Evolutionary conservation across 2,888 invertebrate genomes (phyloP).

Genomic region (Drosophila crucigera): DNA sequence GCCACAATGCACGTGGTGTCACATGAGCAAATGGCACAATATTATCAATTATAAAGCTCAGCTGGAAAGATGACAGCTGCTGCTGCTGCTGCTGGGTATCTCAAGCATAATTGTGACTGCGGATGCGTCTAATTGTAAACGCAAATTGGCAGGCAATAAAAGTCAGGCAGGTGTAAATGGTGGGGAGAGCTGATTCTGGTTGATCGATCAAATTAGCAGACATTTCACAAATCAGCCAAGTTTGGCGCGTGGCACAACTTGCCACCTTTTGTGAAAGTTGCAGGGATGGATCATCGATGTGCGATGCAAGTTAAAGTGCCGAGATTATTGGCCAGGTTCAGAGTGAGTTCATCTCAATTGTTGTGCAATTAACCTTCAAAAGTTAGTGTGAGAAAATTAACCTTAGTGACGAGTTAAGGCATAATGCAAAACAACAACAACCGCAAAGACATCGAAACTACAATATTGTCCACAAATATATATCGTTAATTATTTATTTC

Average conservation of each 20-base stretch:
- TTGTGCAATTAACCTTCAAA: slow-evolving; percentile 71
- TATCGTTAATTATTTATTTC: not conserved
- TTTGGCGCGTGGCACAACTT: slow-evolving; percentile 54
- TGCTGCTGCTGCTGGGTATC: not conserved
- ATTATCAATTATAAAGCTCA: slow-evolving; percentile 16
- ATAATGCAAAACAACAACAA: slow-evolving; percentile 50
- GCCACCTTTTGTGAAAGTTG: slow-evolving; percentile 30
- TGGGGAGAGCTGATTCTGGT: slow-evolving; percentile 18
- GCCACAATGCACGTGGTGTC: slow-evolving; percentile 57
- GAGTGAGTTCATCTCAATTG: slow-evolving; percentile 35
- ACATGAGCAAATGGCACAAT: slow-evolving; percentile 43
- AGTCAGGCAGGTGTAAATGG: slow-evolving; percentile 67
- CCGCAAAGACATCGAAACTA: slow-evolving; percentile 15
- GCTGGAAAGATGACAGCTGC: slow-evolving; percentile 14
- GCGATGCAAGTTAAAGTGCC: slow-evolving; percentile 6
- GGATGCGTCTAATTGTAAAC: slow-evolving; percentile 75
- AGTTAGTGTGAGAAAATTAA: slow-evolving; percentile 73
- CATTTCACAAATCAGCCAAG: slow-evolving; percentile 47
- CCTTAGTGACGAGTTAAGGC: slow-evolving; percentile 72
- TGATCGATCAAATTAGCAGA: slow-evolving; percentile 74
- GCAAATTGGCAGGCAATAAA: slow-evolving; percentile 73
- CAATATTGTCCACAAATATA: slow-evolving; percentile 16
- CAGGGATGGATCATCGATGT: not conserved
- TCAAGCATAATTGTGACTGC: slow-evolving; percentile 61
- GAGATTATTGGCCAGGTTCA: slow-evolving; percentile 32